phyloP scores from a whole-genome alignment of 2,797 vertebrate genomes.

The Cyprinella venusta region DNA sequence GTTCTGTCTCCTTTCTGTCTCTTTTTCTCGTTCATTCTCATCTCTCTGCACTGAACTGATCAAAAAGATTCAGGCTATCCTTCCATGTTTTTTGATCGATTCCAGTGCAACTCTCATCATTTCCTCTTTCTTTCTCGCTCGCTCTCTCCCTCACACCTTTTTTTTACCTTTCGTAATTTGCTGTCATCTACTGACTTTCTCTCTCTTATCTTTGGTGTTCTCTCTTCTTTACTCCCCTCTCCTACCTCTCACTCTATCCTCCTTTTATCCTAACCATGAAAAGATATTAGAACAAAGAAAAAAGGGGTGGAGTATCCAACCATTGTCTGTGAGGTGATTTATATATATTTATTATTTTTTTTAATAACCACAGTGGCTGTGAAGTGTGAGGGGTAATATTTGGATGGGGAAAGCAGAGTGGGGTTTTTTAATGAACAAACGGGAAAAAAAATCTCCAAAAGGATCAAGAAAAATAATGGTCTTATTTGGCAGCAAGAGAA shows the following conservation, averaged over 20 bases:
- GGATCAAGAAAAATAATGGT: neutral
- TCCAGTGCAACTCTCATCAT: conserved; percentile 66
- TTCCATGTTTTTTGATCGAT: conserved; percentile 71
- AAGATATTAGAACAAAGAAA: conserved; percentile 35
- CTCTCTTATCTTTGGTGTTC: conserved; percentile 38
- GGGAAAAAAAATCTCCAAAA: neutral
- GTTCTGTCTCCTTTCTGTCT: conserved; percentile 52
- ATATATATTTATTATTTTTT: neutral
- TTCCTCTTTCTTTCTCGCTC: conserved; percentile 60
- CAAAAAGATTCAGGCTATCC: conserved; percentile 74
- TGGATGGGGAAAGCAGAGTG: conserved; percentile 28
- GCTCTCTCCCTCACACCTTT: conserved; percentile 31
- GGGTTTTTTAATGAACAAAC: conserved; percentile 37
- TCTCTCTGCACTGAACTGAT: conserved; percentile 77
- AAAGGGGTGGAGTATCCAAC: conserved; percentile 41
- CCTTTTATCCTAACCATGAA: conserved; percentile 51
- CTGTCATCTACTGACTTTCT: conserved; percentile 51
- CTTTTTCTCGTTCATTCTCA: conserved; percentile 54
- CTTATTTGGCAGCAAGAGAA: neutral
- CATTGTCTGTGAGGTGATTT: conserved; percentile 43
- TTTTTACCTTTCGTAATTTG: conserved; percentile 62
- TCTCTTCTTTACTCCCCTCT: conserved; percentile 43
- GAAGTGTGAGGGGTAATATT: conserved; percentile 23
- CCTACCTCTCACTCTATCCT: conserved; percentile 30
- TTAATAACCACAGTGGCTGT: conserved; percentile 17